Evolutionary conservation across 2,888 invertebrate genomes (phyloP), one percentile per base, ranked within the genome.

Genomic region (Priocnemis perturbator): DNA sequence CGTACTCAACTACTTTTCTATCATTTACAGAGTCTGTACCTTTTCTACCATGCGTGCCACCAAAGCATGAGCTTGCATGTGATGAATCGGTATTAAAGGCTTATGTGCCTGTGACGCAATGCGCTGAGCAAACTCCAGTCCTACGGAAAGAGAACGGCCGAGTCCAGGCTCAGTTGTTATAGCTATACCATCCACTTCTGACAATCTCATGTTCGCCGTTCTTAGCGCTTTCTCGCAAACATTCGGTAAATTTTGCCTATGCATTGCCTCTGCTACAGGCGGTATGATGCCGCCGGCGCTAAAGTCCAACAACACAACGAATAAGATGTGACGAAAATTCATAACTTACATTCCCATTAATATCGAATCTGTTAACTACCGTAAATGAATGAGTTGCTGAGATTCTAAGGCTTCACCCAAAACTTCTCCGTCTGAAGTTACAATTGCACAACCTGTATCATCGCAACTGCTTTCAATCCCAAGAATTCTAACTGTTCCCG

Each of bases 381-480:
- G 92, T 56, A 95, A 90, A 88, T 96, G 96, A 67, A 92, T 90
- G 76, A 91, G 88, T 76, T 94, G 94, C 89, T 98, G 98, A 0
- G 97, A 97, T 86, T 93, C 90, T 44, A 96, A 89, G 44, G 94
- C 92, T 90, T 98, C 96, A 11, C 96, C 96, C 56, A 97, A 87
- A 79, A 98, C 91, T 71, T 91, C 90, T 30, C 96, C 95, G 67
- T 91, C 85, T 20, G 90, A 91, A 88, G 95, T 92, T 7, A 99
- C 93, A 74, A 99, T 91, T 52, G 97, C 98, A 85, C 95, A 95
- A 21, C 97, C 98, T 0, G 98, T 99, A 88, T 99, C 99, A 91
- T 99, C 98, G 87, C 98, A 99, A 73, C 98, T 98, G 3, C 98
- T 97, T 92, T 99, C 99, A 82, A 99, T 98, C 5, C 98, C 98